phyloP scores from a whole-genome alignment of 2,113 vertebrate species.

The Poeciliopsis retropinna region DNA sequence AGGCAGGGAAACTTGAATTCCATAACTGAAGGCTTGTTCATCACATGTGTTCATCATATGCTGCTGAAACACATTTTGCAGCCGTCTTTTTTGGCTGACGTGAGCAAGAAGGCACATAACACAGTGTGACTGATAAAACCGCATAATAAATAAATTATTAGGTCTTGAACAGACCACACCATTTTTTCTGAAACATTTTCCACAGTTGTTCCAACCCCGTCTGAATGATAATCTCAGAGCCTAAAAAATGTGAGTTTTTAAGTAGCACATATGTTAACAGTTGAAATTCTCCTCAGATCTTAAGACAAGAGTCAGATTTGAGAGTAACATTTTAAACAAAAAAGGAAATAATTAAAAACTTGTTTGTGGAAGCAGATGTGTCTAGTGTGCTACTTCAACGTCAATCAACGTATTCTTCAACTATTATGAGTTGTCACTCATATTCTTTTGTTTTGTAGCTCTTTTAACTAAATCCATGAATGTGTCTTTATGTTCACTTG shows the following conservation, averaged over 20 bases:
- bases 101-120: background rate
- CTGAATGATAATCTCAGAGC: background rate
- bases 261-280: background rate
- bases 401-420: too few relatives aligned
- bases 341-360: background rate
- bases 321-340: background rate
- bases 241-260: background rate
- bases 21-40: constrained; percentile 18
- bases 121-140: constrained; percentile 1
- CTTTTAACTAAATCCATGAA: too few relatives aligned
- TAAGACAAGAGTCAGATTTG: background rate
- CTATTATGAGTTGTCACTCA: too few relatives aligned
- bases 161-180: background rate
- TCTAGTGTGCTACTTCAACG: background rate
- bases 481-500: too few relatives aligned
- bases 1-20: constrained; percentile 20
- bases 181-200: background rate
- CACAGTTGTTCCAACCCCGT: background rate
- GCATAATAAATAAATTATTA: background rate
- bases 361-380: background rate
- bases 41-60: constrained; percentile 4
- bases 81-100: constrained; percentile 6
- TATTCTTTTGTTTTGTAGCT: too few relatives aligned
- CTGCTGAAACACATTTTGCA: background rate
- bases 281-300: background rate